phyloP scores from a whole-genome alignment of 2,797 vertebrate genomes.

The Craterocephalus amniculus region DNA sequence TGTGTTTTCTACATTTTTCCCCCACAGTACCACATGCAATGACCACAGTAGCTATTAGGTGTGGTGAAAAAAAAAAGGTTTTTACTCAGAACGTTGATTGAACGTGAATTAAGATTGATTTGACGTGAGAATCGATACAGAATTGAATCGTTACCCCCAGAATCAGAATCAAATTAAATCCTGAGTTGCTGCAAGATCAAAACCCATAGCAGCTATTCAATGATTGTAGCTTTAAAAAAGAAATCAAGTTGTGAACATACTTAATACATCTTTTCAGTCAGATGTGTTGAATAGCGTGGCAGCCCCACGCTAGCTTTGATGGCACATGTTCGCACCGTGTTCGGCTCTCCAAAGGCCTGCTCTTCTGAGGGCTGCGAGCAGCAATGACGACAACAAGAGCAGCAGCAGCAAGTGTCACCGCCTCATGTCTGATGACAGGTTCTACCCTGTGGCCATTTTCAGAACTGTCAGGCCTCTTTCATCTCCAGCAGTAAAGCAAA shows the following conservation, averaged over 20 bases:
- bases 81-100: no score
- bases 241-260: not conserved
- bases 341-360: conserved; percentile 32
- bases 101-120: no score
- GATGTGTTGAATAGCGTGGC: conserved; percentile 30
- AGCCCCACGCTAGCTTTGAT: conserved; percentile 15
- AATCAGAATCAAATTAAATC: no score
- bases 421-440: conserved; percentile 59
- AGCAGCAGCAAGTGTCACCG: conserved; percentile 48
- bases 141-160: no score
- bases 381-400: conserved; percentile 27
- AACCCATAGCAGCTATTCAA: not conserved
- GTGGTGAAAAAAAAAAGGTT: no score
- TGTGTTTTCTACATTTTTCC: conserved; percentile 21
- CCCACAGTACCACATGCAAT: conserved; percentile 1
- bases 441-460: conserved; percentile 52
- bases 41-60: not conserved
- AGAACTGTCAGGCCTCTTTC: conserved; percentile 64
- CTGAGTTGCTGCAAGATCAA: no score
- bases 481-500: conserved; percentile 60
- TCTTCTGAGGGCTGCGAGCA: conserved; percentile 27
- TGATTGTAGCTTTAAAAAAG: no score
- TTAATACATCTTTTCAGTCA: conserved; percentile 10
- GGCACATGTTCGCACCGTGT: conserved; percentile 40
- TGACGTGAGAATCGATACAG: no score